Conservation (phyloP, 2,888 invertebrate species). For the Ectemnius lituratus region DNA sequence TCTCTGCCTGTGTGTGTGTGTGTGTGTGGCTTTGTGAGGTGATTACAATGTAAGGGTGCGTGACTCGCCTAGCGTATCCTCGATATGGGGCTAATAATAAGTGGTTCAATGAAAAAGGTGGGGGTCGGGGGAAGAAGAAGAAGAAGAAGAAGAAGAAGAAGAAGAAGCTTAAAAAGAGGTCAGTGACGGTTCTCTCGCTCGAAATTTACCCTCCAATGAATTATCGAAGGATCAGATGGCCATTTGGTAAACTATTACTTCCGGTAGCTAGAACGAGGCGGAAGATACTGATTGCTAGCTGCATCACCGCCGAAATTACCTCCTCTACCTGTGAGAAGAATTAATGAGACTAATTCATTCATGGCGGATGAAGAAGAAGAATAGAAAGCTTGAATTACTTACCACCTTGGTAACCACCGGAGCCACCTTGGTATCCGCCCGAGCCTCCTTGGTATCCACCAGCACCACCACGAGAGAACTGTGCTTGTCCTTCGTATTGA, state of each 20-base stretch:
- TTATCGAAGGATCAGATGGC: constrained; percentile 36
- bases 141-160: no score
- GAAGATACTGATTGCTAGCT: constrained; percentile 73
- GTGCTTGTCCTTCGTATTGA: constrained; percentile 79
- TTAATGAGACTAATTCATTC: no score
- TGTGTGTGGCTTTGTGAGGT: not conserved
- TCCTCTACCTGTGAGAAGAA: constrained; percentile 64
- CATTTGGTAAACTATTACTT: constrained; percentile 62
- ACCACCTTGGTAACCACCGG: constrained; percentile 33
- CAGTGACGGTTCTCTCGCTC: constrained; percentile 54
- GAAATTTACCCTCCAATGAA: constrained; percentile 23
- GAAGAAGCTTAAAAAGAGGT: constrained; percentile 42
- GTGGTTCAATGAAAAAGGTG: no score
- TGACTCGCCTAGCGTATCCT: no score
- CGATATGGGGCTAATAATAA: no score
- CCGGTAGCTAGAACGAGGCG: constrained; percentile 71
- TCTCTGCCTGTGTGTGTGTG: no score
- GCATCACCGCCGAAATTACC: constrained; percentile 49
- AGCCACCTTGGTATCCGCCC: not conserved
- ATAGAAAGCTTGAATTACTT: not conserved
- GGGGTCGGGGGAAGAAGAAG: no score
- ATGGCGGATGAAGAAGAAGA: constrained; percentile 46
- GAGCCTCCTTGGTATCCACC: constrained; percentile 28
- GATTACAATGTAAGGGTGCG: constrained; percentile 11
- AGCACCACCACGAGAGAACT: constrained; percentile 67